Conservation (phyloP, 2,797 vertebrate genomes). For the Allobates femoralis region DNA sequence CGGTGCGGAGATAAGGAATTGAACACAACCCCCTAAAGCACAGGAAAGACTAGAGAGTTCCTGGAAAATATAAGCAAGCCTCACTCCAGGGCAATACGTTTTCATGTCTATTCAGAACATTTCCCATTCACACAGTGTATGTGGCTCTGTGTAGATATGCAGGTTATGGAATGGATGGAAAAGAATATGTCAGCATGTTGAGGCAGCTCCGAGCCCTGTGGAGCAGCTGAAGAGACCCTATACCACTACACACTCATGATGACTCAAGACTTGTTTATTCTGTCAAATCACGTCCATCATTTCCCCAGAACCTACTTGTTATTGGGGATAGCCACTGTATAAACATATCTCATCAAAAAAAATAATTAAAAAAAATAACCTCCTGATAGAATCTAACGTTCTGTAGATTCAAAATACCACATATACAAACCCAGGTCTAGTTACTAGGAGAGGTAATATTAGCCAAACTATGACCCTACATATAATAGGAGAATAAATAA, state of each 20-base stretch:
- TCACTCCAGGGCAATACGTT: slow-evolving; percentile 1
- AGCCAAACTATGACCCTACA: too few species aligned
- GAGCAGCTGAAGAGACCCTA: neutral
- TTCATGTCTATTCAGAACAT: neutral
- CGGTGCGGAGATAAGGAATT: neutral
- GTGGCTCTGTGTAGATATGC: neutral
- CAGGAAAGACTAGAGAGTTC: neutral
- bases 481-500: too few species aligned
- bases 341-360: too few species aligned
- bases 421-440: too few species aligned
- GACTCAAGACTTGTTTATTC: neutral
- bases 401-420: too few species aligned
- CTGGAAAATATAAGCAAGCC: slow-evolving; percentile 12
- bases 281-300: neutral
- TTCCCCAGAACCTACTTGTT: neutral
- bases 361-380: too few species aligned
- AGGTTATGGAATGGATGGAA: neutral
- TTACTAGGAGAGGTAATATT: too few species aligned
- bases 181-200: neutral
- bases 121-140: neutral
- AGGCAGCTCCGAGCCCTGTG: neutral
- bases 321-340: too few species aligned
- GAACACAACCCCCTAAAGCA: slow-evolving; percentile 5
- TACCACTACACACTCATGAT: neutral
- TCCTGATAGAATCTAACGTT: too few species aligned